Conservation (phyloP, 2,888 invertebrate genomes). For the Nebria salina region DNA sequence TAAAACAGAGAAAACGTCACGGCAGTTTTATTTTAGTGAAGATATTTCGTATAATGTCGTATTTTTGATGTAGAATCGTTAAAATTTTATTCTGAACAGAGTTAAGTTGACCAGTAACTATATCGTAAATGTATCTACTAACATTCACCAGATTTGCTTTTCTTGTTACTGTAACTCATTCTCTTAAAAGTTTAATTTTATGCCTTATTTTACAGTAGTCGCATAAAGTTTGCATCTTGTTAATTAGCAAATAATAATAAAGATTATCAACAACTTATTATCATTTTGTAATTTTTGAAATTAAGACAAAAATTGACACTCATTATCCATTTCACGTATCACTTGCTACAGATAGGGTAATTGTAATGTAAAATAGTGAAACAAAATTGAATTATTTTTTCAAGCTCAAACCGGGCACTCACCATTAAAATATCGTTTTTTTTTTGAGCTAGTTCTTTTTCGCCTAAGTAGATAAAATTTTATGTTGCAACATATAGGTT, state of each 20-base stretch:
- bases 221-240: background rate
- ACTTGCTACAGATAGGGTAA: no score
- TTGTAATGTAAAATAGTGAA: no score
- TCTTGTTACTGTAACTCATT: background rate
- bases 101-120: background rate
- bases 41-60: background rate
- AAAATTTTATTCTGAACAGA: background rate
- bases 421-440: background rate
- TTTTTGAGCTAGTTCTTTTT: background rate
- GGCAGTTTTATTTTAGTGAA: background rate
- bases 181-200: constrained; percentile 1
- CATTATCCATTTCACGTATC: no score
- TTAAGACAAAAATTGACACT: background rate
- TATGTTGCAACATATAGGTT: background rate
- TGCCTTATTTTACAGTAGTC: background rate
- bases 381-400: no score
- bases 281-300: background rate
- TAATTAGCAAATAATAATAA: background rate
- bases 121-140: background rate
- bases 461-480: background rate
- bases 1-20: background rate
- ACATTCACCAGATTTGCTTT: background rate
- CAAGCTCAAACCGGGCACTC: no score
- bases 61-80: background rate
- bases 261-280: background rate